Evolutionary conservation across 2,797 vertebrate genomes (phyloP).

Genomic region (Spinus olivaceus): DNA sequence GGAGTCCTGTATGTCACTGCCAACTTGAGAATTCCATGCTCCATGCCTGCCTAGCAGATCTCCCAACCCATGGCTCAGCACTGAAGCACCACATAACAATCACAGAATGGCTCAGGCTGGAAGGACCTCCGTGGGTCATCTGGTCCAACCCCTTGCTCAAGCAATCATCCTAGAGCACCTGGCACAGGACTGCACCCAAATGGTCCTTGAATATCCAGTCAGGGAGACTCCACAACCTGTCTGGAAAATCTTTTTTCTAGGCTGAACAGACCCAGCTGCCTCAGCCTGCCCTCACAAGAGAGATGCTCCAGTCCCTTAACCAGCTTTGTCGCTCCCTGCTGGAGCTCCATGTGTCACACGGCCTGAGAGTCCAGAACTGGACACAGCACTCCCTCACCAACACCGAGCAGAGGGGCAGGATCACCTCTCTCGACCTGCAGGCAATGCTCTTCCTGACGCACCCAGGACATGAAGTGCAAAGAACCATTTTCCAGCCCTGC

Average conservation of each 20-base stretch:
- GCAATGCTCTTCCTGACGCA: fast-evolving
- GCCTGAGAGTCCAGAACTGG: neutral
- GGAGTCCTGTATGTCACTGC: fast-evolving
- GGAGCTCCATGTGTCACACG: neutral
- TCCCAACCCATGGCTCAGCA: neutral
- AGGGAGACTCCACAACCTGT: neutral
- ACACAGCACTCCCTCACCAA: neutral
- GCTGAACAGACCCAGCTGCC: neutral
- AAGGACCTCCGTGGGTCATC: neutral
- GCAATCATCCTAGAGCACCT: neutral
- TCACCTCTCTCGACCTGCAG: neutral
- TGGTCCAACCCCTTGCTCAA: too few relatives aligned
- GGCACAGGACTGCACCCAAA: neutral
- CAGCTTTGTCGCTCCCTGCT: neutral
- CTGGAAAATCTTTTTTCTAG: neutral
- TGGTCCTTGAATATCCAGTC: neutral
- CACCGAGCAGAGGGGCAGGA: neutral
- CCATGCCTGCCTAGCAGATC: neutral
- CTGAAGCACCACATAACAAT: fast-evolving
- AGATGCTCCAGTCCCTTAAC: neutral
- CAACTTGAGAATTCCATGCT: fast-evolving
- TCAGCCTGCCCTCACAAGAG: neutral
- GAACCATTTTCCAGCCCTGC: fast-evolving
- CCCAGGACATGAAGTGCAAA: fast-evolving
- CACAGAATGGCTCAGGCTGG: neutral